A percentile compares a stretch with the other conserved stretches of the same genome.
Evolutionary conservation across 1,140 invertebrate species (phyloP).

Genomic region (Ctenoplectra terminalis): DNA sequence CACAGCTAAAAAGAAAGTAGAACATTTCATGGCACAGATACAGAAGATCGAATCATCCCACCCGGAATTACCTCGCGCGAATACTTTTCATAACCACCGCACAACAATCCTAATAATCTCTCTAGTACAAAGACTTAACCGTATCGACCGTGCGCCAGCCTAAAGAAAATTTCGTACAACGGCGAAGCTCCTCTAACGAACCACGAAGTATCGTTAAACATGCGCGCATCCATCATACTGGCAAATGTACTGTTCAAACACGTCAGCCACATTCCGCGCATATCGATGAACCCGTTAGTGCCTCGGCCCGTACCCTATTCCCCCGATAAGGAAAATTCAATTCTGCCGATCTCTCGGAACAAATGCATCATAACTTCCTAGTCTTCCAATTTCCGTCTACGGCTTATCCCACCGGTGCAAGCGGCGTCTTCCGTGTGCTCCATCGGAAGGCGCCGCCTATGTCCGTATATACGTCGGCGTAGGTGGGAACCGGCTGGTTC

Average conservation of each 20-base stretch:
- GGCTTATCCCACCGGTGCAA: slow-evolving; percentile 38
- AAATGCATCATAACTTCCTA: slow-evolving; percentile 44
- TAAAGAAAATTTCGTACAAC: too few species aligned
- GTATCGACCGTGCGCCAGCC: too few species aligned
- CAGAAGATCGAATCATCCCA: too few species aligned
- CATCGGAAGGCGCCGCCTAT: slow-evolving; percentile 23
- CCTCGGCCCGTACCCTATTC: not conserved
- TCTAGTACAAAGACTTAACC: too few species aligned
- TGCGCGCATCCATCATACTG: slow-evolving; percentile 13
- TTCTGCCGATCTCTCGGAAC: slow-evolving; percentile 35
- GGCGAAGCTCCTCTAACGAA: too few species aligned
- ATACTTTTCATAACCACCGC: too few species aligned
- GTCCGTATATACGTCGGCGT: slow-evolving; percentile 18
- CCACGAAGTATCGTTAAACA: too few species aligned
- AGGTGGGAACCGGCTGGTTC: slow-evolving; percentile 47
- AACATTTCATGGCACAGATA: too few species aligned
- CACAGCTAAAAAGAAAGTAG: too few species aligned
- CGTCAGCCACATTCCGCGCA: too few species aligned
- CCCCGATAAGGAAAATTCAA: slow-evolving; percentile 45
- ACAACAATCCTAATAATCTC: too few species aligned
- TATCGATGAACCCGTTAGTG: slow-evolving; percentile 23
- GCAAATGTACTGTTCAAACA: slow-evolving; percentile 14
- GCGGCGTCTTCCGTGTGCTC: slow-evolving; percentile 1
- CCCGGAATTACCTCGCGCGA: too few species aligned
- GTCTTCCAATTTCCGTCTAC: slow-evolving; percentile 43